Base-by-base conservation (phyloP, 2,888 invertebrate species). In the Ypsolopha scabrella region DNA sequence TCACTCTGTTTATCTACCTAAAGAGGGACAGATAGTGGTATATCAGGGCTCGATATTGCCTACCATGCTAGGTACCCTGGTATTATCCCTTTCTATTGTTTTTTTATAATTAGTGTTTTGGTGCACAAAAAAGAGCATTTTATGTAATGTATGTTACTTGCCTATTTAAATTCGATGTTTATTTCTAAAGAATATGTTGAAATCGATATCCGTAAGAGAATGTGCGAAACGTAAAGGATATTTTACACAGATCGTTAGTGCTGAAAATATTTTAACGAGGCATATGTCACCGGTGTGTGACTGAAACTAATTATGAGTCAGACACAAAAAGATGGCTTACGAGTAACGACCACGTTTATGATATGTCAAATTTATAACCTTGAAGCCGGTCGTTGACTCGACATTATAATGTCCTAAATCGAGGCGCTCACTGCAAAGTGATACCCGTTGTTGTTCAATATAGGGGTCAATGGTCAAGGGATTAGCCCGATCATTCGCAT, bases 321-420 rank as follows among this genome's bases (percentile, higher is more conserved):
- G 63, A 53, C 54, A 65, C 67, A 58, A 67, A 74, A 70, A 69
- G 49, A 67, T 68, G 58, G 65, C 65, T 76, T 75, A 79, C 74
- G 73, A 73, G 67, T 41, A 8, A 3, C 50, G 41, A 24, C 33
- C 61, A 58, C 61, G 55, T 72, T 76, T 73, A 69, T 70, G 68
- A 74, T 51, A 54, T 66, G 64, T 69, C 61, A 68, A 70, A 72
- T 70, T 73, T 66, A 70, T 36, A 64, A 69, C 68, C 62, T 63
- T 54, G 53, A 54, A 54, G 50, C 55, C 14, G 78, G 75, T 67
- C 75, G 55, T 65, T 71, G 74, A 73, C 72, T 62, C 61, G 54
- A 55, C 55, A 60, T 58, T 61, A 62, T 60, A 60, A 64, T 64
- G 61, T 68, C 63, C 68, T 65, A 66, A 73, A 70, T 50, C 35